Percentiles rank a stretch among this genome's conserved stretches.
phyloP scores from a whole-genome alignment of 1,140 invertebrate genomes.

The Achroia grisella region DNA sequence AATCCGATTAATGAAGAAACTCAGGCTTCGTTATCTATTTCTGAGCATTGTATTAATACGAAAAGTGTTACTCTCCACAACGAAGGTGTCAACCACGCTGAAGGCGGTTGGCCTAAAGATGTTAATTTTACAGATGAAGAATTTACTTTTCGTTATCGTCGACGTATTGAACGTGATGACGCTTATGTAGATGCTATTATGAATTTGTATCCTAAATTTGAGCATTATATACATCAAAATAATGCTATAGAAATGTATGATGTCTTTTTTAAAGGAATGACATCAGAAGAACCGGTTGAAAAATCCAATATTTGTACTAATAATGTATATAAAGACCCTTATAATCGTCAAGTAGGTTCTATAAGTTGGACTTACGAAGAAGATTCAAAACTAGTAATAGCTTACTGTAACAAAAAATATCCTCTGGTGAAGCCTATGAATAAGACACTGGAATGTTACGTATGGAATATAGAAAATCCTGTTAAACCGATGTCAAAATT shows the following conservation, averaged over 20 bases:
- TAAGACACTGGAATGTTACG: slow-evolving; percentile 71
- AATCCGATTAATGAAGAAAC: slow-evolving; percentile 78
- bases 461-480: slow-evolving; percentile 90
- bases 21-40: slow-evolving; percentile 75
- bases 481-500: slow-evolving; percentile 81
- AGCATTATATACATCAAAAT: slow-evolving; percentile 91
- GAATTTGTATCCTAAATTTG: slow-evolving; percentile 78
- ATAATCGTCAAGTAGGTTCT: slow-evolving; percentile 77
- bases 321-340: slow-evolving; percentile 82
- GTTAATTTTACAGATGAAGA: slow-evolving; percentile 90
- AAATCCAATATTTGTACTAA: slow-evolving; percentile 80
- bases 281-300: slow-evolving; percentile 75
- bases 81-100: slow-evolving; percentile 87
- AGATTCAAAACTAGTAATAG: slow-evolving; percentile 82
- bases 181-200: slow-evolving; percentile 87
- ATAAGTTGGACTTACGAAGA: slow-evolving; percentile 89
- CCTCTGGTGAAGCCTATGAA: slow-evolving; percentile 76
- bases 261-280: slow-evolving; percentile 85
- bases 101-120: slow-evolving; percentile 98
- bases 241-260: slow-evolving; percentile 94
- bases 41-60: slow-evolving; percentile 77
- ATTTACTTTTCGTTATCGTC: slow-evolving; percentile 86
- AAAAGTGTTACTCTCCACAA: slow-evolving; percentile 80
- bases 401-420: slow-evolving; percentile 81
- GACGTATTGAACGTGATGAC: slow-evolving; percentile 97